Conservation (phyloP, 2,888 invertebrate genomes). For the Metallyticus violacea region DNA sequence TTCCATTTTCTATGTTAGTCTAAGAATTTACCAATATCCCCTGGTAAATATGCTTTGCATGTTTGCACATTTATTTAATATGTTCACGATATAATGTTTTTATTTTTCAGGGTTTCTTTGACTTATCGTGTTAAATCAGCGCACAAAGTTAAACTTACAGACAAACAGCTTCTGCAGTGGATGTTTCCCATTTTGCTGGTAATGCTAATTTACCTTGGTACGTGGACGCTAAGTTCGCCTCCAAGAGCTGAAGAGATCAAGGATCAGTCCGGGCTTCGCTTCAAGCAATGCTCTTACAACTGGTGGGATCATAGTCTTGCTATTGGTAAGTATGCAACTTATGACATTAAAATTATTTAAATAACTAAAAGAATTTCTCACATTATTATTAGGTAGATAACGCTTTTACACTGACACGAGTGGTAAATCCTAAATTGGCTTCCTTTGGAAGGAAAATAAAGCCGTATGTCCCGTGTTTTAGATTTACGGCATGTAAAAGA, state of each 20-base stretch:
- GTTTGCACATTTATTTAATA: neutral
- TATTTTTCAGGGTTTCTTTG: slow-evolving; percentile 69
- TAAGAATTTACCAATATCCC: too few species aligned
- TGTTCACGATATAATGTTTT: neutral
- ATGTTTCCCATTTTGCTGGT: slow-evolving; percentile 89
- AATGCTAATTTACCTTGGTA: slow-evolving; percentile 82
- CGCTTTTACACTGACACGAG: too few species aligned
- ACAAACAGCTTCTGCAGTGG: slow-evolving; percentile 89
- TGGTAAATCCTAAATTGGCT: too few species aligned
- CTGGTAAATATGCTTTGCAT: too few species aligned
- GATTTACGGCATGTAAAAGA: too few species aligned
- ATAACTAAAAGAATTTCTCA: too few species aligned
- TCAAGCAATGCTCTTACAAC: slow-evolving; percentile 86
- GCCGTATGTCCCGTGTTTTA: too few species aligned
- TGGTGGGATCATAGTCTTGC: slow-evolving; percentile 95
- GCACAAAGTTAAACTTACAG: slow-evolving; percentile 87
- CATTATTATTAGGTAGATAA: too few species aligned
- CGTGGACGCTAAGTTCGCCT: slow-evolving; percentile 87
- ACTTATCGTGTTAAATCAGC: slow-evolving; percentile 92
- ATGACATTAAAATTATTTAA: too few species aligned
- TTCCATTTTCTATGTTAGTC: too few species aligned
- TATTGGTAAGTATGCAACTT: slow-evolving; percentile 72
- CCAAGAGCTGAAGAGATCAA: slow-evolving; percentile 77
- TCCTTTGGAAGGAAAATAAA: too few species aligned
- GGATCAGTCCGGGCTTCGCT: slow-evolving; percentile 73